Conservation (phyloP, 2,888 invertebrate species). For the Caenorhabditis angaria region DNA sequence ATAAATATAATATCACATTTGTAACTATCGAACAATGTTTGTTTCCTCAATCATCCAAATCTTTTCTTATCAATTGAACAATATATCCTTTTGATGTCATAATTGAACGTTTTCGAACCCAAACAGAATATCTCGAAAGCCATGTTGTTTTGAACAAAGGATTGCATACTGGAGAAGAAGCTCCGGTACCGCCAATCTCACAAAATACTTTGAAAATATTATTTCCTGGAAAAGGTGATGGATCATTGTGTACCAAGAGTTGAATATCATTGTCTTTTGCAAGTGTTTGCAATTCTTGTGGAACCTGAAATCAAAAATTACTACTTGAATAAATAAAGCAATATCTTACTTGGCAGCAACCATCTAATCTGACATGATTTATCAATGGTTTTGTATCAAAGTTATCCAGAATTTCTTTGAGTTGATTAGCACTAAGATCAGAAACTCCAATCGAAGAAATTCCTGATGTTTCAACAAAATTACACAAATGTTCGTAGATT, state of each 20-base stretch:
- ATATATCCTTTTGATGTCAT: slow-evolving; percentile 71
- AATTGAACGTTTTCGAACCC: slow-evolving; percentile 70
- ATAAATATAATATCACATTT: slow-evolving; percentile 5
- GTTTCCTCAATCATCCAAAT: slow-evolving; percentile 1
- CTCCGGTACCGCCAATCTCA: slow-evolving; percentile 32
- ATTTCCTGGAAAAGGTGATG: slow-evolving; percentile 75
- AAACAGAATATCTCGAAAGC: slow-evolving; percentile 70
- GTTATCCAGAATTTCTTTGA: slow-evolving; percentile 44
- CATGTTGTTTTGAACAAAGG: slow-evolving; percentile 63
- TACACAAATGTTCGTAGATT: slow-evolving; percentile 53
- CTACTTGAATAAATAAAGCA: too few species aligned
- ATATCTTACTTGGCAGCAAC: slow-evolving; percentile 70
- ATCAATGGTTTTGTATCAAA: slow-evolving; percentile 63
- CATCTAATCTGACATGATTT: slow-evolving; percentile 68
- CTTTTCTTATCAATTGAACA: slow-evolving; percentile 55
- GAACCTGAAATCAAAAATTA: slow-evolving; percentile 78
- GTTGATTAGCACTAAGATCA: slow-evolving; percentile 61
- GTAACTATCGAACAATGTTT: neutral
- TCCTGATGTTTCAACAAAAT: slow-evolving; percentile 57
- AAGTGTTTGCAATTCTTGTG: slow-evolving; percentile 86
- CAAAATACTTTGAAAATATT: slow-evolving; percentile 65
- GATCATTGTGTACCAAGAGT: slow-evolving; percentile 92
- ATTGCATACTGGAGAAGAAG: slow-evolving; percentile 42
- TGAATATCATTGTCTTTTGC: slow-evolving; percentile 89
- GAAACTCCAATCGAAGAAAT: slow-evolving; percentile 69